Evolutionary conservation across 2,113 vertebrate species (phyloP).

Genomic region (Plestiodon gilberti): DNA sequence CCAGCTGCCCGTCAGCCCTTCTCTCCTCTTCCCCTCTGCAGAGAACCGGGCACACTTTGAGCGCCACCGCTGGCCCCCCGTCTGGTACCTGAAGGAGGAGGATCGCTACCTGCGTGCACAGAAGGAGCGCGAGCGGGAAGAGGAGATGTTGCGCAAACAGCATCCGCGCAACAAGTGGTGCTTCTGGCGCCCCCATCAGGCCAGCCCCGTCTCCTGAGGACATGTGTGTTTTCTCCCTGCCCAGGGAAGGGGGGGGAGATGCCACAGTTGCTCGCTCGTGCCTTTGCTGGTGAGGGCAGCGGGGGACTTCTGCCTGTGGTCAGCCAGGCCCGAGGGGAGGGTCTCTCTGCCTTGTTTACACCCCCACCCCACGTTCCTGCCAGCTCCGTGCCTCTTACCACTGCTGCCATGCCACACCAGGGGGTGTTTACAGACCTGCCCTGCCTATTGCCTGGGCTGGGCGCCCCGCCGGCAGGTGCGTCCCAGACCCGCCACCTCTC

Average conservation of each 20-base stretch:
- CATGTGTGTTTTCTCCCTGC: background rate
- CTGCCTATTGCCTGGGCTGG: background rate
- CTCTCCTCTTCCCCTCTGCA: slow-evolving; percentile 20
- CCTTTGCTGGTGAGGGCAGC: background rate
- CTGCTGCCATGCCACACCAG: background rate
- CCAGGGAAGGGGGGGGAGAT: background rate
- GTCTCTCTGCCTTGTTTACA: background rate
- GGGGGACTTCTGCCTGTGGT: background rate
- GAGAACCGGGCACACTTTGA: slow-evolving; percentile 88
- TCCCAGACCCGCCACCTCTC: background rate
- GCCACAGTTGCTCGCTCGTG: background rate
- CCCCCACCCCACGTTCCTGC: background rate
- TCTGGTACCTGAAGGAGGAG: slow-evolving; percentile 92
- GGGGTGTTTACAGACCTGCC: background rate
- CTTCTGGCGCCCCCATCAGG: slow-evolving; percentile 82
- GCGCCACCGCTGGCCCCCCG: slow-evolving; percentile 88
- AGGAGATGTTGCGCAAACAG: slow-evolving; percentile 88
- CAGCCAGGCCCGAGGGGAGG: too few species aligned
- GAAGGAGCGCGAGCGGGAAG: slow-evolving; percentile 85
- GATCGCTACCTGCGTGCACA: slow-evolving; percentile 87
- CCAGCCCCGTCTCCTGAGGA: slow-evolving; percentile 77
- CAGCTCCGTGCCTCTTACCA: slow-evolving; percentile 5
- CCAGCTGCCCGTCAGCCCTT: fast-evolving
- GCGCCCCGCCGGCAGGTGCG: background rate
- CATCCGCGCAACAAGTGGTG: slow-evolving; percentile 88